Percentiles rank a stretch among this genome's conserved stretches.
These are phyloP conservation scores for Drosophila meridiana DNA, from an alignment of 2,888 invertebrate species.

Conservation along the genomic window DNA sequence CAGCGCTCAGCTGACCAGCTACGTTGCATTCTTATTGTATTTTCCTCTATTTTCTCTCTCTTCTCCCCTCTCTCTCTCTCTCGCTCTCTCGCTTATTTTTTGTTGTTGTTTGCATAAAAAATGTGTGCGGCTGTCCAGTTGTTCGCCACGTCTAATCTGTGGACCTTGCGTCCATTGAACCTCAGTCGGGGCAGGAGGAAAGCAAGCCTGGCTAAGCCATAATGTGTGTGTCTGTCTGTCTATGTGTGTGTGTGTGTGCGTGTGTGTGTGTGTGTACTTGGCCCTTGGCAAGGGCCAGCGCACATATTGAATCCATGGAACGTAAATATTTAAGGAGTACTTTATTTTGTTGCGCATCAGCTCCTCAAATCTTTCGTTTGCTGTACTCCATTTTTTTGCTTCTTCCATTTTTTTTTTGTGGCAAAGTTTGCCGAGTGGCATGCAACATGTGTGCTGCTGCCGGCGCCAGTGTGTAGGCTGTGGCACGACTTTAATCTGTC, in stretches of 20 bases:
- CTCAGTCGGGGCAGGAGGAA: conserved; percentile 11
- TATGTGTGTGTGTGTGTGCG: conserved; percentile 3
- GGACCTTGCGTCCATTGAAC: conserved; percentile 62
- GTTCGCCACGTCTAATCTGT: conserved; percentile 67
- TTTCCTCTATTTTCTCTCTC: conserved; percentile 3
- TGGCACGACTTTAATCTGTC: conserved; percentile 41
- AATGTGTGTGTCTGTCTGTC: conserved; percentile 14
- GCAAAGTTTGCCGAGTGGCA: conserved; percentile 58
- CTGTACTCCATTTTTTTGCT: conserved; percentile 38
- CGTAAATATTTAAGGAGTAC: conserved; percentile 76
- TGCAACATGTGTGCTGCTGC: conserved; percentile 69
- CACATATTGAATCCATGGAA: conserved; percentile 71
- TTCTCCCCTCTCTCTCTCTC: background rate
- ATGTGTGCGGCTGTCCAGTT: conserved; percentile 40
- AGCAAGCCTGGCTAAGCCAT: conserved; percentile 35
- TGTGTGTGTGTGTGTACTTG: conserved; percentile 21
- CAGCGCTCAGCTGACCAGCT: conserved; percentile 23
- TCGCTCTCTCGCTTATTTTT: background rate
- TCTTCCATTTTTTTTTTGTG: conserved; percentile 14
- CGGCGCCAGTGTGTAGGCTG: conserved; percentile 18
- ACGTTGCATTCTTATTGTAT: conserved; percentile 37
- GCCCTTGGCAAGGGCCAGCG: conserved; percentile 33
- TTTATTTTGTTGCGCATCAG: conserved; percentile 65
- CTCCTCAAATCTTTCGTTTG: conserved; percentile 62
- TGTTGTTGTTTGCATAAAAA: conserved; percentile 41